Evolutionary conservation across 2,113 vertebrate genomes (phyloP), one percentile per base, ranked within the genome.

Genomic region (Sebastes schlegelii): DNA sequence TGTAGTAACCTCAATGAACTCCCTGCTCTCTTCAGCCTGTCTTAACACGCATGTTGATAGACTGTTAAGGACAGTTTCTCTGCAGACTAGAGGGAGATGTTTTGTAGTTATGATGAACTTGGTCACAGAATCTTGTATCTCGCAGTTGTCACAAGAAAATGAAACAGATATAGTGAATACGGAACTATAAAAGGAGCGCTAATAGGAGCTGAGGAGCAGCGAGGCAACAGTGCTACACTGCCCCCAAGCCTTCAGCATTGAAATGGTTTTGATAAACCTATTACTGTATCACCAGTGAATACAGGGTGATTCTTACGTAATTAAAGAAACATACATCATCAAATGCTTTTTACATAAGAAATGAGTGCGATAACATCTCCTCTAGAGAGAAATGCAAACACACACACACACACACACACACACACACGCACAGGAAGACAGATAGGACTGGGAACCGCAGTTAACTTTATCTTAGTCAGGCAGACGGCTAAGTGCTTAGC

Each of bases 401-500:
- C 42, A 49, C 17, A 42, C 21, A 46, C n/a, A 23, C 45, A 40
- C 60, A 16, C 71, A 61, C 69, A 71, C 64, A n/a, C 16, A 19
- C 46, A 63, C 62, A 16, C 55, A 77, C 46, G 40, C 7, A 21
- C 12, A 52, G 52, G 26, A 11, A 21, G 26, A 26, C 8, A 0
- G 82, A 83, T 75, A 82, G 34, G 74, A 51, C 62, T 17, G 61
- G 51, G 45, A 68, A 19, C 87, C 75, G 51, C 61, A 77, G 74
- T 77, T 79, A 87, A 63, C 86, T 87, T 90, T 91, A 93, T 88
- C 90, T 72, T 12, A 12, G 64, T 72, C 76, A 65, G n/a, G 23
- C 85, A 88, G 84, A 80, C 71, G 10, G 58, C 61, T 77, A 72
- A 89, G 85, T 79, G 79, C 46, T 66, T 61, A 83, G 65, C 76